These are phyloP conservation scores for Xiphophorus maculatus DNA, from an alignment of 2,113 vertebrate genomes.

Conservation along the genomic window DNA sequence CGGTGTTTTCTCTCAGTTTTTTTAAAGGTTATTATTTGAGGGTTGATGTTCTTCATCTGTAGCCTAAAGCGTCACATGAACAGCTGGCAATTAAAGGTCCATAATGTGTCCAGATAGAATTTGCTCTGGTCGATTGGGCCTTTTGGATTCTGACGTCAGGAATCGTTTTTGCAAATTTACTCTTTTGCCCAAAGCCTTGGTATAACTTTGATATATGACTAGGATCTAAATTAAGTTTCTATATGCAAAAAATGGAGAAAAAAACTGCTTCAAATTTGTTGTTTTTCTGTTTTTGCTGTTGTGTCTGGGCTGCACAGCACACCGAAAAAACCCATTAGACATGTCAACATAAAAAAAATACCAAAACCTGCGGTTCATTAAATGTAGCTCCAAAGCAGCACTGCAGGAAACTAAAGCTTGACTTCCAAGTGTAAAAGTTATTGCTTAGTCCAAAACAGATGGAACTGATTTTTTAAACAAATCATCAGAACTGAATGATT, in stretches of 20 bases:
- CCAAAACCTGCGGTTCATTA: not conserved
- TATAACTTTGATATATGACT: not conserved
- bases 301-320: no score
- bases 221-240: not conserved
- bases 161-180: slow-evolving; percentile 12
- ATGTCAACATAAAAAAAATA: not conserved
- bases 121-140: not conserved
- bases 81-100: not conserved
- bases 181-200: not conserved
- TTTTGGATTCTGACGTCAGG: not conserved
- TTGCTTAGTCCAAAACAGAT: no score
- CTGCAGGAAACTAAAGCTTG: no score
- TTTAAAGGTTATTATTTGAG: not conserved
- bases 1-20: not conserved
- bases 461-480: no score
- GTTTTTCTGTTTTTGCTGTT: not conserved
- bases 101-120: not conserved
- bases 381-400: no score
- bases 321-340: no score
- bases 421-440: no score
- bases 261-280: no score
- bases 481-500: no score
- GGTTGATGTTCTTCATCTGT: not conserved
- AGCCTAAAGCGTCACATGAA: not conserved
- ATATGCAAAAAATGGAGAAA: not conserved